phyloP scores from a whole-genome alignment of 2,797 vertebrate genomes.

The Scolopax bukidnonensis region DNA sequence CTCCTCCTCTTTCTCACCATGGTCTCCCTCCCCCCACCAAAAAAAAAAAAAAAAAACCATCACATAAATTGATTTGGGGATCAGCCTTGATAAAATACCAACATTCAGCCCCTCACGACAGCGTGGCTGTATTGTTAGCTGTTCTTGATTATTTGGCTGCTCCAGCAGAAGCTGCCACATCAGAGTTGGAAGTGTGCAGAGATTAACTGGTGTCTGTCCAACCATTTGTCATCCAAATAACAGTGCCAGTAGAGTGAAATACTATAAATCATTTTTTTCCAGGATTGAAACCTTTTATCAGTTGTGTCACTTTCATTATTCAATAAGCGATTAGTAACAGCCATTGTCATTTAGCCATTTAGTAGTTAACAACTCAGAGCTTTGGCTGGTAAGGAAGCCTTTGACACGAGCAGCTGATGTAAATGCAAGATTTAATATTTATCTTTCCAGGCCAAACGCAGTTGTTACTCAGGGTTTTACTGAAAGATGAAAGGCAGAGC shows the following conservation, averaged over 20 bases:
- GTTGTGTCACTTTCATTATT: slow-evolving; percentile 95
- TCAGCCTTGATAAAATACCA: slow-evolving; percentile 64
- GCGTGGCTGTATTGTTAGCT: background rate
- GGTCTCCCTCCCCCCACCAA: background rate
- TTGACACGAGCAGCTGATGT: background rate
- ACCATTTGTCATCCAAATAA: slow-evolving; percentile 83
- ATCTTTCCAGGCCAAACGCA: background rate
- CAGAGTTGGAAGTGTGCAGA: slow-evolving; percentile 51
- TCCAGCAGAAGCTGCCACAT: slow-evolving; percentile 13
- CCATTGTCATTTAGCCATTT: slow-evolving; percentile 86
- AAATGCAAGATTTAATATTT: background rate
- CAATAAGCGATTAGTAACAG: slow-evolving; percentile 89
- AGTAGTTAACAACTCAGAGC: background rate
- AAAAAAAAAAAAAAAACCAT: background rate
- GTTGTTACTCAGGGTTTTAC: background rate
- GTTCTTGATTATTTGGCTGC: slow-evolving; percentile 54
- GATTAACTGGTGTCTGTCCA: slow-evolving; percentile 73
- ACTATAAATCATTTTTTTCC: slow-evolving; percentile 87
- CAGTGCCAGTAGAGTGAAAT: slow-evolving; percentile 87
- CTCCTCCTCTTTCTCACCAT: background rate
- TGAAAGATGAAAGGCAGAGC: background rate
- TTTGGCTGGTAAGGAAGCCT: background rate
- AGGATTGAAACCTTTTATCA: slow-evolving; percentile 94
- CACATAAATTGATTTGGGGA: slow-evolving; percentile 52
- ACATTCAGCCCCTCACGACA: slow-evolving; percentile 1